A percentile compares a stretch with the other conserved stretches of the same genome.
phyloP scores from a whole-genome alignment of 2,113 vertebrate genomes.

The Micronycteris hirsuta region DNA sequence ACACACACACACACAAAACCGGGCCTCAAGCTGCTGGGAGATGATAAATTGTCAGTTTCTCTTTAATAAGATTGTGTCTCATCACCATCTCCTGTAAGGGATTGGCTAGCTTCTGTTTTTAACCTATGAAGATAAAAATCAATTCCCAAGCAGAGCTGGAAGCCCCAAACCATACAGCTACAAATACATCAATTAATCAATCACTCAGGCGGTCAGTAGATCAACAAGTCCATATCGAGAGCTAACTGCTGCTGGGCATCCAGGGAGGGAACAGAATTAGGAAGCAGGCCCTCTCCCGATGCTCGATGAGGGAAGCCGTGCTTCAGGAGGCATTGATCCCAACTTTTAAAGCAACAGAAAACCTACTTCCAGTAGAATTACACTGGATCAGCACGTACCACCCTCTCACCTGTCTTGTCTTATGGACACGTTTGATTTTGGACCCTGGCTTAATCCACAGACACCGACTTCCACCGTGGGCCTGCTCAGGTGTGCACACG shows the following conservation, averaged over 20 bases:
- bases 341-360: not conserved
- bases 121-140: conserved; percentile 70
- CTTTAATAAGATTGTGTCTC: conserved; percentile 65
- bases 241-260: not conserved
- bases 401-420: not conserved
- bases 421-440: not conserved
- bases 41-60: conserved; percentile 64
- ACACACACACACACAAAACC: too few species aligned
- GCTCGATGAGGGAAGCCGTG: not conserved
- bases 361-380: not conserved
- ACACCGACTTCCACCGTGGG: not conserved
- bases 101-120: conserved; percentile 66
- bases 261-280: not conserved
- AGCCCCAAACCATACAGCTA: not conserved
- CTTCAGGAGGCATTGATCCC: not conserved
- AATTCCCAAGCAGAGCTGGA: conserved; percentile 33
- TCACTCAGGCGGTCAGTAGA: not conserved
- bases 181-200: conserved; percentile 58
- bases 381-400: fast-evolving
- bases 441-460: not conserved
- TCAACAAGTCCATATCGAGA: not conserved
- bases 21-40: conserved; percentile 33
- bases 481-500: not conserved
- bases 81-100: conserved; percentile 54
- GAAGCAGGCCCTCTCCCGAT: not conserved